phyloP scores from a whole-genome alignment of 1,140 invertebrate species.

The Drosophila teissieri region DNA sequence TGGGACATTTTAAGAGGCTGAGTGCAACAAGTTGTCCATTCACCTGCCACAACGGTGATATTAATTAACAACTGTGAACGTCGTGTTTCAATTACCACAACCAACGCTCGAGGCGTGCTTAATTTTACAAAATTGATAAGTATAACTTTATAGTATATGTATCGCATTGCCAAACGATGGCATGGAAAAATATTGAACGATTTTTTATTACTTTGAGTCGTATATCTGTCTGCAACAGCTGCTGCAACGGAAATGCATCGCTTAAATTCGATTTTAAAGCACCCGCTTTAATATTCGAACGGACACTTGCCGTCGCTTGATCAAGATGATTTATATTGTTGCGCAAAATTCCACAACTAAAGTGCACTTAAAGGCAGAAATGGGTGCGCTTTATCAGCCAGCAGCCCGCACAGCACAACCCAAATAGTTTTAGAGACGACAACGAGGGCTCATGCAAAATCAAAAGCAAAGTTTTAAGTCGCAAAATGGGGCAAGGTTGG shows the following conservation, averaged over 20 bases:
- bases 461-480: slow-evolving; percentile 72
- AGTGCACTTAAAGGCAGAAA: slow-evolving; percentile 46
- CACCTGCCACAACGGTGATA: slow-evolving; percentile 10
- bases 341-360: slow-evolving; percentile 29
- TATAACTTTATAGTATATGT: neutral
- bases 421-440: slow-evolving; percentile 50
- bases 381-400: slow-evolving; percentile 50
- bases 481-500: slow-evolving; percentile 49
- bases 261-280: slow-evolving; percentile 47
- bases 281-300: slow-evolving; percentile 61
- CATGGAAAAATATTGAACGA: slow-evolving; percentile 32
- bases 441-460: slow-evolving; percentile 60
- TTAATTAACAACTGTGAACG: slow-evolving; percentile 42
- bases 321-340: slow-evolving; percentile 75
- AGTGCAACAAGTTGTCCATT: slow-evolving; percentile 70
- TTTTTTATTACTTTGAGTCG: slow-evolving; percentile 42
- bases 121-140: slow-evolving; percentile 1
- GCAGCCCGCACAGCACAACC: slow-evolving; percentile 42
- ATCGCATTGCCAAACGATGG: slow-evolving; percentile 14
- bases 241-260: slow-evolving; percentile 11
- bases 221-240: slow-evolving; percentile 27
- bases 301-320: slow-evolving; percentile 55
- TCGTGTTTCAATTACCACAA: slow-evolving; percentile 29
- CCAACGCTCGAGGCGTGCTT: neutral
- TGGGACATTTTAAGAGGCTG: slow-evolving; percentile 29